phyloP scores from a whole-genome alignment of 2,888 invertebrate species.

The Malachius bipustulatus region DNA sequence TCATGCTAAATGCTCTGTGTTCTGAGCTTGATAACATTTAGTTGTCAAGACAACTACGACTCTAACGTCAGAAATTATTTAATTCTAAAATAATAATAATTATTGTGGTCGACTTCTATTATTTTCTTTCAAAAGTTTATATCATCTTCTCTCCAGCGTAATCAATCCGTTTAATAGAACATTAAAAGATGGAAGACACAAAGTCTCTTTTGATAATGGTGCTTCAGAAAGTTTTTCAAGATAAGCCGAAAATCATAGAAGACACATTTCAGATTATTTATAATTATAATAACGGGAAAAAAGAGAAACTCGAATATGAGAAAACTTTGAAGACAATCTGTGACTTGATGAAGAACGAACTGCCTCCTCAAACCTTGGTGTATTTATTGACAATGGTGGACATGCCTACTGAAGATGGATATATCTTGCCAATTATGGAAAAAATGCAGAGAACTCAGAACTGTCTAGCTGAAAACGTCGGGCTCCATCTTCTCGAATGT shows the following conservation, averaged over 20 bases:
- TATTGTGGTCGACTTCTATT: too few species aligned
- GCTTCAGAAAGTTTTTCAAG: constrained; percentile 30
- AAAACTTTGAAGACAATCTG: constrained; percentile 31
- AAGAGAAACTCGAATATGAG: constrained; percentile 29
- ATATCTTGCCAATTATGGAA: constrained; percentile 22
- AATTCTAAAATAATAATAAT: too few species aligned
- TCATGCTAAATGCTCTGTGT: too few species aligned
- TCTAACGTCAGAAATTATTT: too few species aligned
- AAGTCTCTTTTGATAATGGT: constrained; percentile 30
- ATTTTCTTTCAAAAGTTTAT: too few species aligned
- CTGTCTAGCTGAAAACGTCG: constrained; percentile 22
- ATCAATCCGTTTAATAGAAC: too few species aligned
- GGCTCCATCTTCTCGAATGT: constrained; percentile 22
- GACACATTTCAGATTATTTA: constrained; percentile 29
- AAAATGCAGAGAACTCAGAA: constrained; percentile 25
- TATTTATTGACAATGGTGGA: constrained; percentile 33
- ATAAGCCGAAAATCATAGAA: constrained; percentile 28
- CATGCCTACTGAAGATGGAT: constrained; percentile 26
- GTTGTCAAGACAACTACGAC: too few species aligned
- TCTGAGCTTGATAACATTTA: too few species aligned
- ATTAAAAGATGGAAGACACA: constrained; percentile 31
- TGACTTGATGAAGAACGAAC: constrained; percentile 29
- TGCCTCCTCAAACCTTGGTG: constrained; percentile 31
- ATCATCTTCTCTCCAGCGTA: too few species aligned
- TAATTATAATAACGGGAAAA: constrained; percentile 27